Evolutionary conservation across 2,888 invertebrate species (phyloP).

Genomic region (Ochropacha duplaris): DNA sequence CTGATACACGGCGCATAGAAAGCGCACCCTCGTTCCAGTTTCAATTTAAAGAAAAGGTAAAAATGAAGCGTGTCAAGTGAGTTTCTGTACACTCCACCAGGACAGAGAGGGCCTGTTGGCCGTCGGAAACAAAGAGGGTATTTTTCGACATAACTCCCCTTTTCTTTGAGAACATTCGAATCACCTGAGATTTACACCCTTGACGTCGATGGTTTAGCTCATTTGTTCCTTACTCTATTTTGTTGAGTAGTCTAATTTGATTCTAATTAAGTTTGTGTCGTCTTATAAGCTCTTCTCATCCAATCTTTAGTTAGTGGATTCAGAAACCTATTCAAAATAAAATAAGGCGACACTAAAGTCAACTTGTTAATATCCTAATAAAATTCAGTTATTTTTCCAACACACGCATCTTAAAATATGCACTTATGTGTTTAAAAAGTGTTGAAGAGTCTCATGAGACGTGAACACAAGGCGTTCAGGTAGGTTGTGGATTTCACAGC

Average conservation of each 20-base stretch:
- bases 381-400: background rate
- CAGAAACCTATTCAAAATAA: background rate
- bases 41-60: slow-evolving; percentile 75
- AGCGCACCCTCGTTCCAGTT: slow-evolving; percentile 62
- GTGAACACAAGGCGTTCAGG: slow-evolving; percentile 48
- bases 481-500: slow-evolving; percentile 62
- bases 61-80: slow-evolving; percentile 79
- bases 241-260: slow-evolving; percentile 17
- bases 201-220: slow-evolving; percentile 42
- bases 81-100: slow-evolving; percentile 65
- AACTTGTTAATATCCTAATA: background rate
- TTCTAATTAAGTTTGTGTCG: background rate
- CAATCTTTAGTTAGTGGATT: background rate
- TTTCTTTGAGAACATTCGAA: slow-evolving; percentile 56
- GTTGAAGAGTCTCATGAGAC: slow-evolving; percentile 48
- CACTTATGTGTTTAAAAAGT: slow-evolving; percentile 39
- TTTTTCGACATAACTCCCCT: slow-evolving; percentile 56
- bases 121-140: slow-evolving; percentile 74
- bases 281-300: background rate
- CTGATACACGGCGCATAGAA: slow-evolving; percentile 56
- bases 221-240: slow-evolving; percentile 39
- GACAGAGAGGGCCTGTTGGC: slow-evolving; percentile 65
- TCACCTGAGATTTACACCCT: slow-evolving; percentile 64
- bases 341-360: background rate
- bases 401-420: slow-evolving; percentile 4